These are phyloP conservation scores for Dendrophyllia cribrosa DNA, from an alignment of 64 coral and sea anemone genomes.

Conservation along the genomic window DNA sequence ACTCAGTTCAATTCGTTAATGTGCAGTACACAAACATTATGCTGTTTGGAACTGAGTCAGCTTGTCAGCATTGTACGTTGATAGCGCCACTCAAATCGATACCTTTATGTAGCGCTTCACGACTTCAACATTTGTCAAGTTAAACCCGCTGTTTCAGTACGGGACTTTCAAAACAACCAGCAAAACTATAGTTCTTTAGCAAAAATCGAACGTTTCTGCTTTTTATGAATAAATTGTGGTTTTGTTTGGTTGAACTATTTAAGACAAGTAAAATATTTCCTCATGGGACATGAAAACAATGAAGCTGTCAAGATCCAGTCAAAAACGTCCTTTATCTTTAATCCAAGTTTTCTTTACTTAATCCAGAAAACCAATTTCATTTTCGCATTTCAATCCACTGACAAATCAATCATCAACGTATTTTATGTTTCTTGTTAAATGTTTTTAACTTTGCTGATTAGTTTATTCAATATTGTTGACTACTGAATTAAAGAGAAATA, in stretches of 20 bases:
- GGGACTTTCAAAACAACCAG: background rate
- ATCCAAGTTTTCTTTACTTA: background rate
- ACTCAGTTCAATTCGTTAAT: background rate
- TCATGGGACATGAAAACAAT: constrained; percentile 1
- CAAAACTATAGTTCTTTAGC: background rate
- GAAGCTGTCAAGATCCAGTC: background rate
- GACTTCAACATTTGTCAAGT: background rate
- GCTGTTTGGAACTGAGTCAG: background rate
- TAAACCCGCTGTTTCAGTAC: background rate
- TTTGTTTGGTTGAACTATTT: background rate
- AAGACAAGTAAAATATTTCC: background rate
- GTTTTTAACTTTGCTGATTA: too few relatives aligned
- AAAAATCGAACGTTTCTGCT: background rate
- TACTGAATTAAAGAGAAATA: too few relatives aligned
- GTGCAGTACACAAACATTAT: background rate
- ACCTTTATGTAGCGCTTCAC: background rate
- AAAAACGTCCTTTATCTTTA: background rate
- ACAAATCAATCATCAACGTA: background rate
- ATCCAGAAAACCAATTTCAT: background rate
- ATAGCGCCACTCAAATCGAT: background rate
- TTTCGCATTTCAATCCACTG: background rate
- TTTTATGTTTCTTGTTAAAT: background rate
- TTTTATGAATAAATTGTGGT: background rate
- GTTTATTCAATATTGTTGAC: too few relatives aligned
- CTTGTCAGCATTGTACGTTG: background rate